Base-by-base conservation (phyloP, 2,113 vertebrate genomes). In the Sinosuthora webbiana region DNA sequence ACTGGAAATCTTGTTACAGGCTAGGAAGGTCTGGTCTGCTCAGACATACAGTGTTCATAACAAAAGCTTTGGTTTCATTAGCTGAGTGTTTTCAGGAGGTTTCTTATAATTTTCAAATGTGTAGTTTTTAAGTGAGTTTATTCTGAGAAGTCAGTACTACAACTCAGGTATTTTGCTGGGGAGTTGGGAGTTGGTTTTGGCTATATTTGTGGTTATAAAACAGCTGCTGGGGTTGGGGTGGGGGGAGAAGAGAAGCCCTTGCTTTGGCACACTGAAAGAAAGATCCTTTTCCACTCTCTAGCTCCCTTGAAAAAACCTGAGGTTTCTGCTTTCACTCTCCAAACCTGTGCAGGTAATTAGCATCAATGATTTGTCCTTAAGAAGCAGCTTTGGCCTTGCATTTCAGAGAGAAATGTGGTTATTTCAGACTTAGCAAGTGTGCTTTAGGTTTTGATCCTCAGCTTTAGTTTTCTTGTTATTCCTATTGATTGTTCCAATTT, bases 391-490 rank as follows among this genome's bases (percentile, higher is more conserved):
- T 94, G 89, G 96, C 93, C 80, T 92, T 90, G 68, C 45, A 68
- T 97, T 95, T 91, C 76, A 50, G 92, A 87, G 87, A 96, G 56
- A 47, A 94, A 84, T 83, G 94, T 92, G 69, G 87, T 87, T 94
- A 89, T 96, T 98, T 96, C 76, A 93, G 93, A 95, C 71, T 53
- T 94, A 76, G 91, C 47, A 52, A 78, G 65, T 85, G 49, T 94
- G 89, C 86, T 95, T 97, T 96, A 96, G 89, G 80, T 95, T 98
- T 97, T 97, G 94, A 97, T 96, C 94, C 42, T 7, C 55, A 95
- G 93, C 95, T 98, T 97, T 96, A 83, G 93, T 96, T 98, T 98
- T 90, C 96, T 96, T 96, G 92, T 97, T 95, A 95, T 96, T 97
- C 93, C n/a, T 97, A 97, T 97, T 78, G 97, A 98, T 97, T 64